Evolutionary conservation across 2,113 vertebrate genomes (phyloP).

Genomic region (Isurus oxyrinchus): DNA sequence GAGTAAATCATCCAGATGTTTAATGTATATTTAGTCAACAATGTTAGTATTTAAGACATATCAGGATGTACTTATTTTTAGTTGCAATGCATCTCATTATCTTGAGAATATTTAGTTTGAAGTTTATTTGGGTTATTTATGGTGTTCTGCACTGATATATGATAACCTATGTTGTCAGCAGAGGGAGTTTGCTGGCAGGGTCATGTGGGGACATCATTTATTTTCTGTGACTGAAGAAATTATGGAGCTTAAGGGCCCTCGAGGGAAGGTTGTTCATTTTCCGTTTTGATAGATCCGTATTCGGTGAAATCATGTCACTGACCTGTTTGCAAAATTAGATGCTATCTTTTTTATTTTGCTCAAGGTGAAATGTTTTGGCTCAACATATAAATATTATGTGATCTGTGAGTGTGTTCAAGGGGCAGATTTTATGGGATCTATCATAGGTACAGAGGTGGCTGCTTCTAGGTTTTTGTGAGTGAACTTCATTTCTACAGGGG

Average conservation of each 20-base stretch:
- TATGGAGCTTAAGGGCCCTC: background rate
- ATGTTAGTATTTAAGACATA: background rate
- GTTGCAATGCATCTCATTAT: background rate
- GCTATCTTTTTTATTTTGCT: background rate
- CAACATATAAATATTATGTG: background rate
- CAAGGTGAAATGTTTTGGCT: background rate
- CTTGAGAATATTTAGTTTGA: background rate
- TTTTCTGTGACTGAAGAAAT: conserved; percentile 1
- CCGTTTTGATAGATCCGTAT: background rate
- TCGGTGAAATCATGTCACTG: background rate
- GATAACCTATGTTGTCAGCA: background rate
- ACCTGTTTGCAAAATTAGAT: background rate
- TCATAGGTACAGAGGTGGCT: background rate
- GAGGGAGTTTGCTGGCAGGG: background rate
- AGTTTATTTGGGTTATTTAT: background rate
- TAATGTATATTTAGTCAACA: background rate
- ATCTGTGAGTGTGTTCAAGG: background rate
- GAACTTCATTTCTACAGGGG: background rate
- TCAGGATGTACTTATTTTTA: background rate
- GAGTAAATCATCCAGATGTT: background rate
- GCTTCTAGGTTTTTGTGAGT: background rate
- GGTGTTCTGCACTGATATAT: background rate
- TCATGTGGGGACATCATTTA: background rate
- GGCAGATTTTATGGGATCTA: background rate
- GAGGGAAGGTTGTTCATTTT: background rate